These are phyloP conservation scores for Thyatira batis DNA, from an alignment of 2,888 invertebrate species.

Conservation along the genomic window DNA sequence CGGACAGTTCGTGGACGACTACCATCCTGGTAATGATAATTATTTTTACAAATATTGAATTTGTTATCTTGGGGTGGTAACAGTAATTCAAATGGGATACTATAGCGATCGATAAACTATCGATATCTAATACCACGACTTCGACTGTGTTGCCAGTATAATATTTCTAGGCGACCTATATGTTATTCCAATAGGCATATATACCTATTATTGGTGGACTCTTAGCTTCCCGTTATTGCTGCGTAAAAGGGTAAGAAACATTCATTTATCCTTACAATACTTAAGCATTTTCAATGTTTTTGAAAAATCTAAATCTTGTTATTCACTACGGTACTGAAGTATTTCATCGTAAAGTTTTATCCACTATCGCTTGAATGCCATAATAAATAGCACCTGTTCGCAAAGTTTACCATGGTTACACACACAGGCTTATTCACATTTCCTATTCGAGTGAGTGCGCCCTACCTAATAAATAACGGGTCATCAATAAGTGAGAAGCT, in stretches of 20 bases:
- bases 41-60: conserved; percentile 24
- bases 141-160: no score
- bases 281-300: no score
- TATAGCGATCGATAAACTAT: no score
- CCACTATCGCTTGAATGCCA: not conserved
- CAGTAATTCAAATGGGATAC: not conserved
- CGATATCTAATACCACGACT: no score
- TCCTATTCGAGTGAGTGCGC: conserved; percentile 47
- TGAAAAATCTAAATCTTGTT: no score
- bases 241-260: no score
- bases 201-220: no score
- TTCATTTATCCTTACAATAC: no score
- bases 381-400: not conserved
- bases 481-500: conserved; percentile 67
- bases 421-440: conserved; percentile 45
- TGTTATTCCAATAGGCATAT: no score
- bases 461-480: conserved; percentile 65
- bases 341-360: not conserved
- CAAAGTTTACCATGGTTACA: conserved; percentile 20
- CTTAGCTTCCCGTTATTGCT: no score
- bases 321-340: no score
- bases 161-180: no score
- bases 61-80: conserved; percentile 3
- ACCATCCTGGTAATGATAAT: conserved; percentile 39
- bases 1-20: conserved; percentile 39